Evolutionary conservation across 2,113 vertebrate species (phyloP).

Genomic region (Orthonyx spaldingii): DNA sequence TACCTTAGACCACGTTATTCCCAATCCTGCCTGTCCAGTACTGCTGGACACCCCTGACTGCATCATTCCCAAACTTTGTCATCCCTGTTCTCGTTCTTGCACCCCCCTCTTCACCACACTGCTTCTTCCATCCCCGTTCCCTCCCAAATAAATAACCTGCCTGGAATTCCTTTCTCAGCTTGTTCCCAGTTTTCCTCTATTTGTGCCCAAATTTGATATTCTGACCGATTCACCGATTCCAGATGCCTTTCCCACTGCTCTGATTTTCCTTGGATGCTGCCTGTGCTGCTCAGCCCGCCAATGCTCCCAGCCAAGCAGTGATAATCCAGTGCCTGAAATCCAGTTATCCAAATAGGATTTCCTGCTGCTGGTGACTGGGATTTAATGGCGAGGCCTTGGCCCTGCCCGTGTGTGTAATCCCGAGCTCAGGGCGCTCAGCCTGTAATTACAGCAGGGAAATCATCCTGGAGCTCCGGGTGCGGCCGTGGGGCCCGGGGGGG

Average conservation of each 20-base stretch:
- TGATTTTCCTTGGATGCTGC: background rate
- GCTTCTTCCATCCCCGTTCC: background rate
- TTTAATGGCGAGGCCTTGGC: background rate
- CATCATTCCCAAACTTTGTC: background rate
- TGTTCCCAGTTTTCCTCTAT: background rate
- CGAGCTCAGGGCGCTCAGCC: background rate
- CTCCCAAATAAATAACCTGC: background rate
- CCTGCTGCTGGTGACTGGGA: background rate
- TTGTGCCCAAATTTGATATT: background rate
- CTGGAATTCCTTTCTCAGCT: background rate
- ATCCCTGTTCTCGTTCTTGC: background rate
- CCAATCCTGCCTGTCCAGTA: background rate
- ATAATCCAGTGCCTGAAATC: conserved; percentile 29
- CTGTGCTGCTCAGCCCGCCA: background rate
- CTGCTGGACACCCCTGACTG: background rate
- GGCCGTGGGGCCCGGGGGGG: fast-evolving
- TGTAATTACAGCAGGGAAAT: background rate
- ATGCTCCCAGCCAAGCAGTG: fast-evolving
- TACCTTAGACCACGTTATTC: background rate
- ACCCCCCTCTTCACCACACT: background rate
- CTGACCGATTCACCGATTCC: background rate
- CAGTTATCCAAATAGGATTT: conserved; percentile 55
- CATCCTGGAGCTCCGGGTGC: fast-evolving
- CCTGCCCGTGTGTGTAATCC: background rate
- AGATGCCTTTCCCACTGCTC: fast-evolving